Evolutionary conservation across 1,140 invertebrate genomes (phyloP).

Genomic region (Apis mellifera): Amel_HAv3.1 CM009939.2:4584501-4585000

Average conservation of each 20-base stretch:
- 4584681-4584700: no score
- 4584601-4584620: no score
- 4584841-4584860: constrained; percentile 16
- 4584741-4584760: neutral
- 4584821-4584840: neutral
- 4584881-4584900: constrained; percentile 25
- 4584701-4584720: neutral
- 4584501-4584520: neutral
- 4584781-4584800: no score
- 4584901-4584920: neutral
- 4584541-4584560: neutral
- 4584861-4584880: constrained; percentile 23
- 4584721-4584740: constrained; percentile 17
- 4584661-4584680: neutral
- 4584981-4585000: neutral
- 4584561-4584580: no score
- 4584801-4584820: neutral
- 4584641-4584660: neutral
- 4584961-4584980: constrained; percentile 15
- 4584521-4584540: neutral
- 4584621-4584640: neutral
- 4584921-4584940: constrained; percentile 48
- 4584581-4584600: neutral
- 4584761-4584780: neutral
- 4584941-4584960: constrained; percentile 58